A percentile compares a stretch with the other conserved stretches of the same genome.
phyloP scores from a whole-genome alignment of 2,797 vertebrate genomes.

The Leucoraja ocellata region DNA sequence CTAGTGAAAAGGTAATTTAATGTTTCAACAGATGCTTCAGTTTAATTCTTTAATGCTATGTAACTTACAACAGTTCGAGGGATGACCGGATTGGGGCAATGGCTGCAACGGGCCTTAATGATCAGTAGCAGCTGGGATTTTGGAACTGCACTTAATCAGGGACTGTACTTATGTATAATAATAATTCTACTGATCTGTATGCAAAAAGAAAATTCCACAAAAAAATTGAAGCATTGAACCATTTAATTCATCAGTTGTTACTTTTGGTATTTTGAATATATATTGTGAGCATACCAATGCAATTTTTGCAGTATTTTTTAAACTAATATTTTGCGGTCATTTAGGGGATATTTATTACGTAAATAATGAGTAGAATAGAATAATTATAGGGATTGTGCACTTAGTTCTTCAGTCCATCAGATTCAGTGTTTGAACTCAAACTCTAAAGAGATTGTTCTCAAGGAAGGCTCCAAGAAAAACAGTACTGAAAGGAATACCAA shows the following conservation, averaged over 20 bases:
- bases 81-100: no score
- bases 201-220: no score
- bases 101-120: no score
- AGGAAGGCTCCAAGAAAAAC: background rate
- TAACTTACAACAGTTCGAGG: no score
- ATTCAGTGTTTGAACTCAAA: background rate
- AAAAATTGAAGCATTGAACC: no score
- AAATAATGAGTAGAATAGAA: background rate
- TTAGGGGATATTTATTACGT: background rate
- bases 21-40: background rate
- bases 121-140: no score
- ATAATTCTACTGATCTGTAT: no score
- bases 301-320: no score
- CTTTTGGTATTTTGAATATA: background rate
- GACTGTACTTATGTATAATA: no score
- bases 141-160: no score
- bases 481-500: background rate
- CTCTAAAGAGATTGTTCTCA: background rate
- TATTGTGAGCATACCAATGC: background rate
- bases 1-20: background rate
- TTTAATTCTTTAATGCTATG: no score
- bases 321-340: no score
- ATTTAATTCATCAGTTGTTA: background rate
- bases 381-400: background rate
- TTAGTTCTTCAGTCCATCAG: background rate